Evolutionary conservation across 2,113 vertebrate species (phyloP).

Genomic region (Prinia subflava): DNA sequence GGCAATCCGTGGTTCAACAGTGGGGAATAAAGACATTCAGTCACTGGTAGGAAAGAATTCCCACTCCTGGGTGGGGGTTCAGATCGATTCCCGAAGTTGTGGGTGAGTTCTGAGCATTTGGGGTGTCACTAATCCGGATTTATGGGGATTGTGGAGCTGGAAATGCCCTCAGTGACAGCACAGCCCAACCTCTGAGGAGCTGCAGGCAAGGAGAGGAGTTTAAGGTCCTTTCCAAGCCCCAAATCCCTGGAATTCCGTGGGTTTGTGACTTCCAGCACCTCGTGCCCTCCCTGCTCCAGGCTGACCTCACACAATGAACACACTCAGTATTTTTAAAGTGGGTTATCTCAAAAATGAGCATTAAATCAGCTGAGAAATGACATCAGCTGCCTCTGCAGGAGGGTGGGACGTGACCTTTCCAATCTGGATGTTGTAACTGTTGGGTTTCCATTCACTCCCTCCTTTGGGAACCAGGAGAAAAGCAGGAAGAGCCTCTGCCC

Average conservation of each 20-base stretch:
- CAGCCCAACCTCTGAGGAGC: background rate
- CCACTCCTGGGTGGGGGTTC: background rate
- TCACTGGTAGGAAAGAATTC: background rate
- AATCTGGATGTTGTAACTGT: rapidly evolving
- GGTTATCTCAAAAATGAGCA: background rate
- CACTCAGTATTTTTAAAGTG: background rate
- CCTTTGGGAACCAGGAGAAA: background rate
- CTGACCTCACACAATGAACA: background rate
- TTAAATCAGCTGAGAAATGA: background rate
- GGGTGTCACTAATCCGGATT: background rate
- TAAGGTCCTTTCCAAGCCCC: background rate
- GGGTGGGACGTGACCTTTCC: rapidly evolving
- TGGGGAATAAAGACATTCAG: background rate
- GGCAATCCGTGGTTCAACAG: background rate
- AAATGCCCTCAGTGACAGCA: background rate
- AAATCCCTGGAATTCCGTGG: background rate
- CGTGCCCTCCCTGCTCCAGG: background rate
- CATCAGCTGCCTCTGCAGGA: background rate
- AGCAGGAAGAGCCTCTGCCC: background rate
- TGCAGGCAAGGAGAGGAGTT: background rate
- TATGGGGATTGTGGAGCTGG: background rate
- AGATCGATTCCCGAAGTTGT: background rate
- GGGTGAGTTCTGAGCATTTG: background rate
- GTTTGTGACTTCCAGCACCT: background rate
- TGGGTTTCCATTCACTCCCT: background rate